These are phyloP conservation scores for Zelleria hepariella DNA, from an alignment of 2,888 invertebrate genomes.

Conservation along the genomic window DNA sequence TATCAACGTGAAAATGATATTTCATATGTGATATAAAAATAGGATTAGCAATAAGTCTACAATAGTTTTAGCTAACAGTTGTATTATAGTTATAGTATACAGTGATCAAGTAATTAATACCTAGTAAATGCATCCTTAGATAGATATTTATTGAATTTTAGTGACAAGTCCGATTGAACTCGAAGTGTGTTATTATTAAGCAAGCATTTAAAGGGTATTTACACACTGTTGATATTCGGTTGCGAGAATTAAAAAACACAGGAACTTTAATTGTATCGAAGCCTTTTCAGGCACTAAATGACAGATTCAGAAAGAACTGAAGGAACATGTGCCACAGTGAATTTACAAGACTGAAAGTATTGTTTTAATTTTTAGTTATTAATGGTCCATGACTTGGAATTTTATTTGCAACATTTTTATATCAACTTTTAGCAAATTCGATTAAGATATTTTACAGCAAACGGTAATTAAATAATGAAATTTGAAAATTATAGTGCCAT, in stretches of 20 bases:
- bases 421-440: conserved; percentile 48
- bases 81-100: neutral
- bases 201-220: neutral
- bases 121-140: neutral
- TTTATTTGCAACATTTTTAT: conserved; percentile 16
- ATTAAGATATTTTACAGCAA: conserved; percentile 54
- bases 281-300: conserved; percentile 6
- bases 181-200: neutral
- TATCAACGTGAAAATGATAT: conserved; percentile 56
- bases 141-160: conserved; percentile 7
- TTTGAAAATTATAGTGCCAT: conserved; percentile 44
- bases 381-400: conserved; percentile 51
- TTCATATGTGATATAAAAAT: conserved; percentile 67
- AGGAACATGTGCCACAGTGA: conserved; percentile 33
- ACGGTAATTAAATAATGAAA: conserved; percentile 9
- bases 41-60: conserved; percentile 23
- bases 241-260: neutral
- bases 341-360: conserved; percentile 62
- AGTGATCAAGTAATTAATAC: neutral
- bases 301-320: conserved; percentile 22
- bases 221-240: neutral
- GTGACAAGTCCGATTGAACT: neutral
- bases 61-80: neutral
- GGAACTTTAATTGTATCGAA: conserved; percentile 2
- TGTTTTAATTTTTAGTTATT: conserved; percentile 45